Evolutionary conservation across 2,113 vertebrate species (phyloP).

Genomic region (Stercorarius parasiticus): DNA sequence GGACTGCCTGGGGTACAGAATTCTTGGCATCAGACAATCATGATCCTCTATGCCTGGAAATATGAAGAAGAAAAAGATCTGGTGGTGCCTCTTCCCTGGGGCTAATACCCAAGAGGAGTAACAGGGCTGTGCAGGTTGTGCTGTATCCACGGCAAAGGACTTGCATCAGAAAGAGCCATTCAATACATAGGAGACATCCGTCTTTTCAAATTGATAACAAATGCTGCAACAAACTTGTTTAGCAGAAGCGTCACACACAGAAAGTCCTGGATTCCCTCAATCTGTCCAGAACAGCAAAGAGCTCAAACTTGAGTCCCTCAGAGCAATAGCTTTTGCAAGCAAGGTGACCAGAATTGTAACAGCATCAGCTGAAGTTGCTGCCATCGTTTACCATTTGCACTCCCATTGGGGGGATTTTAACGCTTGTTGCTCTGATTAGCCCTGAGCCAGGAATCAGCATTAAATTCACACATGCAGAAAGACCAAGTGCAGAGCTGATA

Average conservation of each 20-base stretch:
- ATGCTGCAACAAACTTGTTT: background rate
- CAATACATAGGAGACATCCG: fast-evolving
- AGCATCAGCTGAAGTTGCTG: background rate
- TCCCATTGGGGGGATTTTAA: background rate
- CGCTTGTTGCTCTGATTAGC: background rate
- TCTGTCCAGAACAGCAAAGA: background rate
- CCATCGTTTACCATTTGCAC: fast-evolving
- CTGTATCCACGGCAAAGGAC: background rate
- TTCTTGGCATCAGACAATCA: background rate
- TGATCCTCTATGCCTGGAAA: background rate
- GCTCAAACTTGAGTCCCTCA: background rate
- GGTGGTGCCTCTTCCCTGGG: background rate
- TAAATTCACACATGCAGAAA: background rate
- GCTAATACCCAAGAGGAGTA: fast-evolving
- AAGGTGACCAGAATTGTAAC: background rate
- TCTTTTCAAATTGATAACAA: background rate
- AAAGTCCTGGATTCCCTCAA: background rate
- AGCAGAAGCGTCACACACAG: background rate
- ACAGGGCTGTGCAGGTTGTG: background rate
- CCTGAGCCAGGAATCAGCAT: background rate
- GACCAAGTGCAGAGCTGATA: background rate
- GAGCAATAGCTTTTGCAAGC: background rate
- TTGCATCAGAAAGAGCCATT: background rate
- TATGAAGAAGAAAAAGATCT: background rate
- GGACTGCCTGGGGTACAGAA: background rate